A percentile compares a stretch with the other conserved stretches of the same genome.
Conservation (phyloP, 2,797 vertebrate species). For the Paramormyrops hopkinsi region DNA sequence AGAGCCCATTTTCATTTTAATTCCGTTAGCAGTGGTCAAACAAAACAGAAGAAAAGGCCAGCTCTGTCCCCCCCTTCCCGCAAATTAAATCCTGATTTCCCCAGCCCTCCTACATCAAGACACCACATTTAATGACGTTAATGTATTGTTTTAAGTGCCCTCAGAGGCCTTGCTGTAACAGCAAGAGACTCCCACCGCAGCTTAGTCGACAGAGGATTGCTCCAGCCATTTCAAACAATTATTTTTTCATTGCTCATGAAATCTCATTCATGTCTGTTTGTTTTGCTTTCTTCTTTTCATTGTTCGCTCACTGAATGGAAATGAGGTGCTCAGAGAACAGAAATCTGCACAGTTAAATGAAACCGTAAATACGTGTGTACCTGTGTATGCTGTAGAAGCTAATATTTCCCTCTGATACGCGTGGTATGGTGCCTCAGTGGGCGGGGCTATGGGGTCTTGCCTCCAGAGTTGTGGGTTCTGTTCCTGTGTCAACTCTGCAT, state of each 20-base stretch:
- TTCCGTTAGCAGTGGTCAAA: conserved; percentile 37
- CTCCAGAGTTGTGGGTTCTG: background rate
- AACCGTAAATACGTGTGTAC: background rate
- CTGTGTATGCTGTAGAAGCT: background rate
- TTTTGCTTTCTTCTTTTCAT: conserved; percentile 29
- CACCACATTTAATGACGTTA: conserved; percentile 68
- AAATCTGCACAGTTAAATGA: background rate
- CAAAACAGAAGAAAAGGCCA: conserved; percentile 42
- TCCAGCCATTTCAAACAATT: conserved; percentile 54
- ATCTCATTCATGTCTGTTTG: conserved; percentile 40
- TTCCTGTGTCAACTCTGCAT: background rate
- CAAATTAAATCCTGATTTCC: conserved; percentile 58
- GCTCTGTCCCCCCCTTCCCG: conserved; percentile 5
- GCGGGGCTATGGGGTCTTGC: background rate
- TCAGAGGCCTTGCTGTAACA: conserved; percentile 56
- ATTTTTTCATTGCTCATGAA: conserved; percentile 48
- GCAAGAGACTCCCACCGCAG: conserved; percentile 46
- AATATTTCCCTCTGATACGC: background rate
- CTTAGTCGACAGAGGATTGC: conserved; percentile 47
- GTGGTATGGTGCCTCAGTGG: background rate
- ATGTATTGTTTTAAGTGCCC: conserved; percentile 67
- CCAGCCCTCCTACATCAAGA: conserved; percentile 52
- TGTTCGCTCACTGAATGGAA: conserved; percentile 43
- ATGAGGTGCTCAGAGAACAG: conserved; percentile 4
- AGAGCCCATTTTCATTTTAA: background rate